These are phyloP conservation scores for Hesperia comma DNA, from an alignment of 2,888 invertebrate species.

Conservation along the genomic window DNA sequence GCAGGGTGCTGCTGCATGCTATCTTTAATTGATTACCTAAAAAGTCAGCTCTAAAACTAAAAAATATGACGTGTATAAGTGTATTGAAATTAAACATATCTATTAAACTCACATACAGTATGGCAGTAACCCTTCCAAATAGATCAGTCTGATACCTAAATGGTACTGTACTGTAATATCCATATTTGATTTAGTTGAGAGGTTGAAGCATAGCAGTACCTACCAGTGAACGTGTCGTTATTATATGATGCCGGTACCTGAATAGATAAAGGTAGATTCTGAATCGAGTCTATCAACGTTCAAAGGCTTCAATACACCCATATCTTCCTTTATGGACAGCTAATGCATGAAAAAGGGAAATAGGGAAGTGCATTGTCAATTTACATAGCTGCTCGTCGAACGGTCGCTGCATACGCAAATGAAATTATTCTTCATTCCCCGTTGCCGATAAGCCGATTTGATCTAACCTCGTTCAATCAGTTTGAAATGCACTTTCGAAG, in stretches of 20 bases:
- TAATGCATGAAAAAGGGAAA: constrained; percentile 34
- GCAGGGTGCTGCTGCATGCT: too few relatives aligned
- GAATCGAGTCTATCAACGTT: constrained; percentile 9
- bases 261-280: neutral
- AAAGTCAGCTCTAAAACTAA: too few relatives aligned
- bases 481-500: constrained; percentile 53
- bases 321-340: neutral
- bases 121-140: too few relatives aligned
- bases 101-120: too few relatives aligned
- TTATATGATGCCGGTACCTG: too few relatives aligned
- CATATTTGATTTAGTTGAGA: neutral
- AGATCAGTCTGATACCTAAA: too few relatives aligned
- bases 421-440: constrained; percentile 69
- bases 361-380: constrained; percentile 42
- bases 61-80: too few relatives aligned
- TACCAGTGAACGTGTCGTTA: too few relatives aligned
- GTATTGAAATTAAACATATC: too few relatives aligned
- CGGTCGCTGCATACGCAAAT: constrained; percentile 59
- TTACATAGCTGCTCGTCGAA: constrained; percentile 30
- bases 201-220: neutral
- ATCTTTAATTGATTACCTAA: too few relatives aligned
- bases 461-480: constrained; percentile 77
- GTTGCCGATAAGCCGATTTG: constrained; percentile 76
- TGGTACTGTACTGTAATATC: too few relatives aligned
- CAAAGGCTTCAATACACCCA: constrained; percentile 10